Evolutionary conservation across 2,797 vertebrate species (phyloP).

Genomic region (Lacerta agilis): DNA sequence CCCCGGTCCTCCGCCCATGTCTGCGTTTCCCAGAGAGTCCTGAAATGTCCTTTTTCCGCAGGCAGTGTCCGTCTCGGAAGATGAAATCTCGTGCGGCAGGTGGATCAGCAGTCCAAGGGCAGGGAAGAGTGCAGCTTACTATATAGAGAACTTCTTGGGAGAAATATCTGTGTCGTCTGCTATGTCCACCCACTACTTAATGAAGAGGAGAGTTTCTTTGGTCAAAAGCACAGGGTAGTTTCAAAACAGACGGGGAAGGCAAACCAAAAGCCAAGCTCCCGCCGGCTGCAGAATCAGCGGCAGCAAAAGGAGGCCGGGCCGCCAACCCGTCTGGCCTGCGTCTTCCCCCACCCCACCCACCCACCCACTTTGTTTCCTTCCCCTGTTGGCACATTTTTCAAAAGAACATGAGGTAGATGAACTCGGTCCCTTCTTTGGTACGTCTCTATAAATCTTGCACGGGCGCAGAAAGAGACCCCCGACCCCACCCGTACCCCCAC

Average conservation of each 20-base stretch:
- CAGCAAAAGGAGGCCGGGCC: no score
- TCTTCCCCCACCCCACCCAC: no score
- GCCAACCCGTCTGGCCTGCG: not conserved
- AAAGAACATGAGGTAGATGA: conserved; percentile 84
- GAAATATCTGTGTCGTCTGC: no score
- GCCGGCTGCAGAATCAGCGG: no score
- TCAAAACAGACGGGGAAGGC: not conserved
- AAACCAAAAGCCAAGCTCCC: no score
- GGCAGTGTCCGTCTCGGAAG: not conserved
- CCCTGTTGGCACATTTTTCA: conserved; percentile 21
- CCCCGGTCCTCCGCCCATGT: conserved; percentile 27
- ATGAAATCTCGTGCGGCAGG: not conserved
- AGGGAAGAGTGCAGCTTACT: not conserved
- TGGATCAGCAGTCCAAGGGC: not conserved
- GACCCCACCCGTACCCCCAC: not conserved
- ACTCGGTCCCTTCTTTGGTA: conserved; percentile 84
- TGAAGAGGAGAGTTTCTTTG: not conserved
- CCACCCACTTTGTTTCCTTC: not conserved
- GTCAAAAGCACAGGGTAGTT: not conserved
- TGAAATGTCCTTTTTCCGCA: not conserved
- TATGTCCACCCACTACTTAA: no score
- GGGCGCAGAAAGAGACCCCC: not conserved
- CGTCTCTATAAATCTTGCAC: not conserved
- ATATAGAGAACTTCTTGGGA: no score
- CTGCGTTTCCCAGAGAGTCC: no score